Evolutionary conservation across 1,140 invertebrate species (phyloP), one percentile per base, ranked within the genome.

Genomic region (Goniozus legneri): DNA sequence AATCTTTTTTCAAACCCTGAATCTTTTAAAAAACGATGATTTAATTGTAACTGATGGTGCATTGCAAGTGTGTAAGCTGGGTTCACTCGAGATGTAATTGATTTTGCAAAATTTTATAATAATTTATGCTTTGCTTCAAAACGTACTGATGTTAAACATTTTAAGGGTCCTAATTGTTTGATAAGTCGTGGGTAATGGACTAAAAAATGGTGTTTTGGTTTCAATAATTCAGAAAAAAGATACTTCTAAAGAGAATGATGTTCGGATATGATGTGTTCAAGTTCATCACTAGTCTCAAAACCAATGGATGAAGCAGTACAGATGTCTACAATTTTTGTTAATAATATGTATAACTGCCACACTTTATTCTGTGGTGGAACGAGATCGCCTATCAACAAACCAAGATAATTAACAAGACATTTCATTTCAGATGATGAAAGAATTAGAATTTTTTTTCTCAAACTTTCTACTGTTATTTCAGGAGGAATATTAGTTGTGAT

Each of bases 371-470:
- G 22, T 13, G 14, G n/a, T 8, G 42, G 37, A 20, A 52, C 39
- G 13, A 42, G 21, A 31, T 42, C 40, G 2, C 44, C 44, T 12
- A 52, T 39, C 14, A 52, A 8, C 3, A 52, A 2, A 14, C 22
- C 15, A 19, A 52, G 37, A 46, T 52, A 30, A 14, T 30, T 2
- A 24, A 46, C 24, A 15, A 52, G 20, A 52, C 20, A 46, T 31
- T 24, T 18, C 44, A 47, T 52, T 52, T 47, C 50, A 3, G 50
- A 36, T 6, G 50, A 37, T 2, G 50, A 52, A 2, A 52, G 21
- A 22, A 36, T 47, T 15, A 52, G 27, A 18, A 3, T 37, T 32
- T 41, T 36, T n/a, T 42, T 41, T 43, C 33, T 30, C 31, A 37
- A 22, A 16, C 44, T 16, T 21, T 12, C 36, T 12, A 4, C 20